phyloP scores from a whole-genome alignment of 2,797 vertebrate genomes.

The Pterois miles region DNA sequence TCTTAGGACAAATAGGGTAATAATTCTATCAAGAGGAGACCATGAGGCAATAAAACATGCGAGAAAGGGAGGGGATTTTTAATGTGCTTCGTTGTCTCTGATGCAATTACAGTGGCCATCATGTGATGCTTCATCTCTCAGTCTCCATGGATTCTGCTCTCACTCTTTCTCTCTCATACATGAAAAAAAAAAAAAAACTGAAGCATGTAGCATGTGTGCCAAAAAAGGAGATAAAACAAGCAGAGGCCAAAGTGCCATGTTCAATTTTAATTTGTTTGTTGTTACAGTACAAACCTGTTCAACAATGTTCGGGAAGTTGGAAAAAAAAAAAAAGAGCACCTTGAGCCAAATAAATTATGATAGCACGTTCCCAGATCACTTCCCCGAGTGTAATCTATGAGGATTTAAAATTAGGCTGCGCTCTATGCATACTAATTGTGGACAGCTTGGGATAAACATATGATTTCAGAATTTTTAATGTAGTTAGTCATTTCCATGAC shows the following conservation, averaged over 20 bases:
- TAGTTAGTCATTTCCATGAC: constrained; percentile 60
- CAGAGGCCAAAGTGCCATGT: constrained; percentile 65
- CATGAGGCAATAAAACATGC: constrained; percentile 70
- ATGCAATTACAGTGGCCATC: constrained; percentile 76
- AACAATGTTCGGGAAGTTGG: constrained; percentile 41
- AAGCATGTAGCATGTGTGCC: constrained; percentile 5
- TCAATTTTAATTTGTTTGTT: constrained; percentile 73
- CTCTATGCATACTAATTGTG: constrained; percentile 74
- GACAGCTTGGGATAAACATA: constrained; percentile 73
- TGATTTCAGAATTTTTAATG: constrained; percentile 69
- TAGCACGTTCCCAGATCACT: constrained; percentile 64
- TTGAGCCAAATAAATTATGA: constrained; percentile 73
- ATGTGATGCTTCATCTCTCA: constrained; percentile 66
- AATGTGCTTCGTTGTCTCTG: constrained; percentile 66
- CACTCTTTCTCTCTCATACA: background rate
- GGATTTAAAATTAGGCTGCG: constrained; percentile 68
- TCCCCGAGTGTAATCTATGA: constrained; percentile 69
- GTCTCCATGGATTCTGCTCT: constrained; percentile 53
- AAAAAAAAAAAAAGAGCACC: constrained; percentile 35
- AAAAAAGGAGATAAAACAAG: constrained; percentile 37
- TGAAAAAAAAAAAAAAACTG: background rate
- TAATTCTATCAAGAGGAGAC: constrained; percentile 71
- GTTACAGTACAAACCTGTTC: constrained; percentile 58
- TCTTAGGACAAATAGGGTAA: constrained; percentile 70
- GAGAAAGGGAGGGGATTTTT: constrained; percentile 55